Conservation (phyloP, 2,797 vertebrate genomes). For the Phataginus tricuspis region DNA sequence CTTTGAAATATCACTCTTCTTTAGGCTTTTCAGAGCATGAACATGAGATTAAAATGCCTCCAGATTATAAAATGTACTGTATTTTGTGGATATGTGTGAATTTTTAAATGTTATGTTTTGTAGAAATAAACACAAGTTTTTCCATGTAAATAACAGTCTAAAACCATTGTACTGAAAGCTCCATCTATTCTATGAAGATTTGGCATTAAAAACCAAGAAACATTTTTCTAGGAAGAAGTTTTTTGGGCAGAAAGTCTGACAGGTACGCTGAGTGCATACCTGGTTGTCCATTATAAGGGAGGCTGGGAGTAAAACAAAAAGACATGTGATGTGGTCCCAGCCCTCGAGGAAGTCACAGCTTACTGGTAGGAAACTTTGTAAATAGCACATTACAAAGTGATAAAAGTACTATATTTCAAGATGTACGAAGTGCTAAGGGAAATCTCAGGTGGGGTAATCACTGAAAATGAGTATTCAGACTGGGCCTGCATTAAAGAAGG, state of each 20-base stretch:
- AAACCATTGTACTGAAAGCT: neutral
- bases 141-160: neutral
- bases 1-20: neutral
- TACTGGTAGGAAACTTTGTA: neutral
- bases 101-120: neutral
- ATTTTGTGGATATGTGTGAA: constrained; percentile 3
- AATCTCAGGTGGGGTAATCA: too few species aligned
- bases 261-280: neutral
- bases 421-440: neutral
- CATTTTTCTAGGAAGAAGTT: neutral
- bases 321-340: neutral
- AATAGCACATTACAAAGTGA: neutral
- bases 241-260: neutral
- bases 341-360: neutral
- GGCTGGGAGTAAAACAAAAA: neutral
- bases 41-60: neutral
- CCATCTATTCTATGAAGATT: neutral
- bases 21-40: neutral
- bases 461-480: neutral
- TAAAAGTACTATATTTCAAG: neutral
- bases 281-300: neutral
- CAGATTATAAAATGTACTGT: neutral
- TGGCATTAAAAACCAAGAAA: neutral
- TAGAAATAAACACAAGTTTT: neutral
- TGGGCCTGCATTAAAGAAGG: neutral